Conservation (phyloP, 2,797 vertebrate species). For the Sebastes taczanowskii region DNA sequence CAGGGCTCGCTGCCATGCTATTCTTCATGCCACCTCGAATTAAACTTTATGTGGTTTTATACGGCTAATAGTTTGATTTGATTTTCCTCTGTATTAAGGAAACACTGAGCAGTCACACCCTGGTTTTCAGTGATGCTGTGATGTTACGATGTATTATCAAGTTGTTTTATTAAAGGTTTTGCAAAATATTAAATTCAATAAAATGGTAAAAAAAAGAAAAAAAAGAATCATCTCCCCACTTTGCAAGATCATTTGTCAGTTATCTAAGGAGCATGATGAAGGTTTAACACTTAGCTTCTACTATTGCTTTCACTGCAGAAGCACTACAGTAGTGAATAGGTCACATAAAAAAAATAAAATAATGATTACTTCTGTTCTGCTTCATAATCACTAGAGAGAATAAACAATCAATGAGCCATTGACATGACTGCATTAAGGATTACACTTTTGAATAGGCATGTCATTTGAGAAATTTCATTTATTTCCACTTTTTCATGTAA, state of each 20-base stretch:
- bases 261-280: neutral
- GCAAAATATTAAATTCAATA: neutral
- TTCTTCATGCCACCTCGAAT: conserved; percentile 3
- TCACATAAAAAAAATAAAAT: neutral
- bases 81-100: neutral
- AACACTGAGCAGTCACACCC: neutral
- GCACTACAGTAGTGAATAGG: neutral
- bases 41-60: neutral
- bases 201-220: neutral
- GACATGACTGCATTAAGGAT: neutral
- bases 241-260: neutral
- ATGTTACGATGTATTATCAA: neutral
- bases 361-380: neutral
- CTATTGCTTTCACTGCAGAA: neutral
- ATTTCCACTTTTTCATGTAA: conserved; percentile 57
- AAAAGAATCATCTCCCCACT: neutral
- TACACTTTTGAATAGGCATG: conserved; percentile 9
- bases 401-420: neutral
- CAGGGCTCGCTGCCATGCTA: neutral
- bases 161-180: neutral
- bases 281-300: neutral
- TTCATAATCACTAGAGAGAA: neutral
- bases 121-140: neutral
- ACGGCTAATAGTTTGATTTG: neutral
- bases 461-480: conserved; percentile 40